Evolutionary conservation across 2,888 invertebrate species (phyloP).

Genomic region (Drosophila antonietae): DNA sequence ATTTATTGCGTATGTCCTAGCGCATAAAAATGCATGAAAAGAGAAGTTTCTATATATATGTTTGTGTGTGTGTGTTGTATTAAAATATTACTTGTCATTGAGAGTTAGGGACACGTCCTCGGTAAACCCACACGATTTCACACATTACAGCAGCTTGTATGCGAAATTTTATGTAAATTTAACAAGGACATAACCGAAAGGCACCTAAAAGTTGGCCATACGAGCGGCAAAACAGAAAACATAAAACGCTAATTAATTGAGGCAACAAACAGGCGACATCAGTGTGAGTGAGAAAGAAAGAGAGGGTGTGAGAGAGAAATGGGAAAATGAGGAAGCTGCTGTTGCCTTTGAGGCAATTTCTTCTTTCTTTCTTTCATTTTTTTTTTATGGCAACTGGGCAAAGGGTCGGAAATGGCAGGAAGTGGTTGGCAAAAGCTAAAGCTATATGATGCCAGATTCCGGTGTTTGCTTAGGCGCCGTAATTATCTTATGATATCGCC

Average conservation of each 20-base stretch:
- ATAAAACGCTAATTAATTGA: conserved; percentile 76
- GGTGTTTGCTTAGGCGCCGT: conserved; percentile 53
- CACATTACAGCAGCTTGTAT: conserved; percentile 39
- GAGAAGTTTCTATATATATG: neutral
- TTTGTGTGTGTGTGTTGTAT: conserved; percentile 1
- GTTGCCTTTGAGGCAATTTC: conserved; percentile 39
- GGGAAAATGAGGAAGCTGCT: conserved; percentile 43
- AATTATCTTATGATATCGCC: conserved; percentile 48
- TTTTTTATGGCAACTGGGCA: conserved; percentile 52
- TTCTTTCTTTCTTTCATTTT: neutral
- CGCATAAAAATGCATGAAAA: conserved; percentile 8
- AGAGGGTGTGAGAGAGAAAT: neutral
- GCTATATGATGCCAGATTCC: conserved; percentile 51
- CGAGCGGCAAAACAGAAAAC: conserved; percentile 53
- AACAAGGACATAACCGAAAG: conserved; percentile 61
- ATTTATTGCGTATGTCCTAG: conserved; percentile 64
- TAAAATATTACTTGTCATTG: conserved; percentile 34
- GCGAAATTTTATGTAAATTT: conserved; percentile 69
- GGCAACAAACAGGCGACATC: conserved; percentile 49
- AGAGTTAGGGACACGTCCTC: conserved; percentile 4
- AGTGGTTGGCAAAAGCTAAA: conserved; percentile 42
- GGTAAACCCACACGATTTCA: conserved; percentile 35
- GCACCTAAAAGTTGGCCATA: conserved; percentile 56
- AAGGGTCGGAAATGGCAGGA: conserved; percentile 69
- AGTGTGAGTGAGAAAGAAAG: neutral